Base-by-base conservation (phyloP, 2,113 vertebrate genomes). In the Cercocebus atys region DNA sequence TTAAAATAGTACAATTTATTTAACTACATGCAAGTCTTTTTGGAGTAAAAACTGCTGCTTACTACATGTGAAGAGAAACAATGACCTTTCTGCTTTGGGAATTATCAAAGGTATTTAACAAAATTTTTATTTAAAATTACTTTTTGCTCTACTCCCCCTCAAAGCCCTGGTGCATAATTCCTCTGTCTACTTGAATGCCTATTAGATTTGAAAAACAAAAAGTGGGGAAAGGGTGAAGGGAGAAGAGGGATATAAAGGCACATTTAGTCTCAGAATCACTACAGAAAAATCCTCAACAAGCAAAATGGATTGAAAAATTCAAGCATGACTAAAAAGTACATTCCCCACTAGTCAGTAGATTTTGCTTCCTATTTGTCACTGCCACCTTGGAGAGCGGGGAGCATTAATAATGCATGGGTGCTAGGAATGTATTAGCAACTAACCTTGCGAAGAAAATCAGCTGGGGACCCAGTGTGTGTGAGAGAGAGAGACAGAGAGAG, bases 331-430 rank as follows among this genome's bases (percentile, higher is more conserved):
- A 99, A 99, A 99, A 99, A 99, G 99, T 99, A 99, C 99, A 99
- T 99, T 99, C 99, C 99, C 98, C 99, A 99, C 99, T 99, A 99
- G 99, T 99, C 99, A 99, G 99, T 99, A 99, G 99, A 99, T 99
- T 99, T 98, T 99, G 99, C 99, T 99, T 99, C 99, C 99, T 99
- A 99, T 99, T 99, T 99, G 99, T 99, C 99, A 99, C 99, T 99
- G 99, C 99, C 99, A 99, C 99, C 99, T 99, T 99, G 99, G 99
- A 99, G 99, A 99, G 99, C 97, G 83, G 99, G 98, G 98, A 99
- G 99, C 99, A 99, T 99, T 99, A 99, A 99, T 99, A 99, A 99
- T 99, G 99, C 99, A 99, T 99, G 99, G 99, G 98, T 99, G 98
- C 99, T 98, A 99, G 99, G 99, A 99, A 99, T 99, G 99, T 99